phyloP scores from a whole-genome alignment of 2,888 invertebrate genomes.

The Halictus ligatus region DNA sequence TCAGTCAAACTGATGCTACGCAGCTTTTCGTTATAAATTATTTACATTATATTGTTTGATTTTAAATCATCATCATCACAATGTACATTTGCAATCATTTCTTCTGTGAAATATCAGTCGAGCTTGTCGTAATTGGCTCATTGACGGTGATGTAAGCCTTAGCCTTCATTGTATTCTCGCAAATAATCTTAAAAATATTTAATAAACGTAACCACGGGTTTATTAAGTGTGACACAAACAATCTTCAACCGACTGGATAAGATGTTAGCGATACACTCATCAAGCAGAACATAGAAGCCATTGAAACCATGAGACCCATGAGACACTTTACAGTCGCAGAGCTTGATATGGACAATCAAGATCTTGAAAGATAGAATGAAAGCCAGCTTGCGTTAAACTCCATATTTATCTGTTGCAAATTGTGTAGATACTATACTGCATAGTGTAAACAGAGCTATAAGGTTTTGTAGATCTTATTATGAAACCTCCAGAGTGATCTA shows the following conservation, averaged over 20 bases:
- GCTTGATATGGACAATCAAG: background rate
- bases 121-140: background rate
- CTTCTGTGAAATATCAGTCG: background rate
- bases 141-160: background rate
- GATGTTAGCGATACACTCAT: background rate
- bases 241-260: background rate
- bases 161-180: background rate
- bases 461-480: background rate
- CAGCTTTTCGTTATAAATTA: background rate
- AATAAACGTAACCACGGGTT: background rate
- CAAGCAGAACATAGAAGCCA: background rate
- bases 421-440: background rate
- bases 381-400: background rate
- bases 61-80: background rate
- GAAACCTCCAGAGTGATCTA: background rate
- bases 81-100: background rate
- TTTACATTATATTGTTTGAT: background rate
- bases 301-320: background rate
- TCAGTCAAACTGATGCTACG: background rate
- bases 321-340: background rate
- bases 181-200: background rate
- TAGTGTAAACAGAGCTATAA: background rate
- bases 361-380: slow-evolving; percentile 5
- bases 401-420: background rate
- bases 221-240: background rate